Evolutionary conservation across 1,140 invertebrate species (phyloP).

Genomic region (Phthorimaea operculella): DNA sequence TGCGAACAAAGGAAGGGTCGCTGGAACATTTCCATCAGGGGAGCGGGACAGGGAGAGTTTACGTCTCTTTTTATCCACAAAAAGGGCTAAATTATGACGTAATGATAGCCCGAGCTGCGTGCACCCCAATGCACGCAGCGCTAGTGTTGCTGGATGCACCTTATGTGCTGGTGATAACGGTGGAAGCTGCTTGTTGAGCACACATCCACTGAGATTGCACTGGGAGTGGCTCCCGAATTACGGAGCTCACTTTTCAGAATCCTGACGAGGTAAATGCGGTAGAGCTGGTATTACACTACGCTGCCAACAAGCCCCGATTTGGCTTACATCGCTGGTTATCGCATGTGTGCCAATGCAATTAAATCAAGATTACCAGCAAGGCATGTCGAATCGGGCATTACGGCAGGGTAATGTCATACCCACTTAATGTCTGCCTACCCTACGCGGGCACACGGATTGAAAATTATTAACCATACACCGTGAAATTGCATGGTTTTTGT

Average conservation of each 20-base stretch:
- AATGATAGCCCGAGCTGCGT: neutral
- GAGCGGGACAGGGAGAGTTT: neutral
- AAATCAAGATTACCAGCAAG: too few relatives aligned
- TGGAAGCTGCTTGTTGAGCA: neutral
- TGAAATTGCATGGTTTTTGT: too few relatives aligned
- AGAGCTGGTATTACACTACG: too few relatives aligned
- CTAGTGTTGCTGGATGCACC: neutral
- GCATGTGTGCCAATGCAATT: neutral
- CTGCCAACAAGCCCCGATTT: neutral
- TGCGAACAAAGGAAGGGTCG: neutral
- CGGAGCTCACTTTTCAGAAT: neutral
- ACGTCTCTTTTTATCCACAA: neutral
- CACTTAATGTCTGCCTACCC: neutral
- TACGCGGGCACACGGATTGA: neutral
- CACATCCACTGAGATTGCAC: neutral
- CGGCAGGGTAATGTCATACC: too few relatives aligned
- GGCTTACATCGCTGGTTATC: neutral
- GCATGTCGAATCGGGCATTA: too few relatives aligned
- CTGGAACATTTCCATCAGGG: neutral
- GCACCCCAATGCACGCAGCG: neutral
- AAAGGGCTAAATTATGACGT: slow-evolving; percentile 3
- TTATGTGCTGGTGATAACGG: neutral
- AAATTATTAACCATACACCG: too few relatives aligned
- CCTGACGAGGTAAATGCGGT: neutral
- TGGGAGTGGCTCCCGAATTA: neutral